Evolutionary conservation across 1,140 invertebrate species (phyloP).

Genomic region (Lanistes nyassanus): DNA sequence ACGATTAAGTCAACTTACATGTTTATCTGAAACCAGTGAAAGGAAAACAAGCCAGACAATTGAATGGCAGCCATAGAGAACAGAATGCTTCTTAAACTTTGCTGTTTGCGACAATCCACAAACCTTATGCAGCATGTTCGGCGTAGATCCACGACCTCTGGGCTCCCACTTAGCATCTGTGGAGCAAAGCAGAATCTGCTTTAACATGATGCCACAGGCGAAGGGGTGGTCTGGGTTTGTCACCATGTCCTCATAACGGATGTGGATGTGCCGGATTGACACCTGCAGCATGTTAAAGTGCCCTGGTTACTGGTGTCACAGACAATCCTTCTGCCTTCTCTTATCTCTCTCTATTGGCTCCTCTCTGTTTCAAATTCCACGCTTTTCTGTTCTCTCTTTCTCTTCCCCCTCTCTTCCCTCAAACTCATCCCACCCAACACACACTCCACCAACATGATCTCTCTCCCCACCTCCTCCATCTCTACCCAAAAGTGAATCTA

Average conservation of each 20-base stretch:
- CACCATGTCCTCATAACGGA: conserved; percentile 83
- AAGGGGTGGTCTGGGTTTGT: conserved; percentile 76
- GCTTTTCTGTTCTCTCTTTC: no score
- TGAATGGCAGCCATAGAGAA: no score
- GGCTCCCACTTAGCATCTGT: conserved; percentile 89
- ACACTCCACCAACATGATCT: background rate
- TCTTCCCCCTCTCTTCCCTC: background rate
- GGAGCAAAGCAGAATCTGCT: conserved; percentile 81
- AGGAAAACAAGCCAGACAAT: no score
- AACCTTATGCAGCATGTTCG: conserved; percentile 78
- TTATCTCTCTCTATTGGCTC: no score
- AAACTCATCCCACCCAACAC: background rate
- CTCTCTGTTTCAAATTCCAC: no score
- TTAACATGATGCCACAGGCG: conserved; percentile 82
- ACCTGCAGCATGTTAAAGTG: conserved; percentile 62
- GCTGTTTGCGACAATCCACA: no score
- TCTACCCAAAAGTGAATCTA: no score
- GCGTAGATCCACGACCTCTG: conserved; percentile 71
- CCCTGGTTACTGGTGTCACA: no score
- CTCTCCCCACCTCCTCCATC: background rate
- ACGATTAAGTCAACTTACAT: no score
- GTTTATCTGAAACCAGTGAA: no score
- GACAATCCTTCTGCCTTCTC: no score
- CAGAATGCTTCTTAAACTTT: no score
- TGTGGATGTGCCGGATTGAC: conserved; percentile 81